Evolutionary conservation across 2,888 invertebrate genomes (phyloP), one percentile per base, ranked within the genome.

Genomic region (Digitonthophagus gazella): DNA sequence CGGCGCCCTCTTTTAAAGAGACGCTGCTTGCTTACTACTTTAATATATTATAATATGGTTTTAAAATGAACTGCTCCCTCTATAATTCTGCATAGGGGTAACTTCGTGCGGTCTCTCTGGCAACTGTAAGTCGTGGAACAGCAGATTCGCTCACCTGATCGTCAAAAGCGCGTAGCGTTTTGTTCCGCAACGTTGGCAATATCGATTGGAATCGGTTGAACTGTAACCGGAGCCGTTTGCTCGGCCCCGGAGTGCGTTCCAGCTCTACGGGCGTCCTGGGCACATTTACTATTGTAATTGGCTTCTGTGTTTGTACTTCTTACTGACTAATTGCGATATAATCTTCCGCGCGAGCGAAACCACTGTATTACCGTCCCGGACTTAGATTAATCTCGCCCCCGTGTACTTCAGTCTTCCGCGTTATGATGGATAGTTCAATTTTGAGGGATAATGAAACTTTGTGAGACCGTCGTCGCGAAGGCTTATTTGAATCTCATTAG

Each of bases 271-370:
- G 18, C 8, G 18, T 19, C 61, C 19, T 20, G 61, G 18, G n/a
- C 20, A 61, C 20, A 61, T 61, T 63, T 70, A 58, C 66, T 70
- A 70, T 70, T 68, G 68, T 74, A 74, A 74, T 74, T 74, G 72
- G 72, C 73, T 73, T 70, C 74, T 73, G 71, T 73, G 72, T 74
- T 72, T 72, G 73, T 73, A 73, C 72, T 74, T 71, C 73, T 74
- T 72, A 71, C 70, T 69, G 61, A 72, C 71, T 74, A 74, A 74
- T 74, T 74, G 72, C 71, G 71, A 71, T 71, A 72, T 74, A 74
- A 74, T 74, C 74, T 73, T 72, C 8, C 61, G 72, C 73, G 72
- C 70, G 74, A 74, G 73, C 69, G 69, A 72, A 70, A 67, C 69
- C 71, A 71, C 66, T 71, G 65, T 71, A 67, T 67, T 69, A 65